These are phyloP conservation scores for Myotis lucifugus DNA, from an alignment of 2,113 vertebrate species.

Conservation along the genomic window DNA sequence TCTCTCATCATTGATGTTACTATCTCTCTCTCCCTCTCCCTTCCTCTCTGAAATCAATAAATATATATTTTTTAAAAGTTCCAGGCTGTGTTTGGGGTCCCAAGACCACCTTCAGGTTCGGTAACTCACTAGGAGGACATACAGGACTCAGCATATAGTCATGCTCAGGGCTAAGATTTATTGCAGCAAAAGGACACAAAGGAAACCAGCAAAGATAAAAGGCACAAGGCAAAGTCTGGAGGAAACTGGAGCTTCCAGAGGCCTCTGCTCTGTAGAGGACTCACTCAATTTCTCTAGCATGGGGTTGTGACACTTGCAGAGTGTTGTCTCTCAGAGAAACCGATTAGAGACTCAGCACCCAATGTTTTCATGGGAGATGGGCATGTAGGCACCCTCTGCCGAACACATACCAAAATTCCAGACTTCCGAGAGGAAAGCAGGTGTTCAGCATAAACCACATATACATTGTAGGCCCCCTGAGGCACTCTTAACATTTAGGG, in stretches of 20 bases:
- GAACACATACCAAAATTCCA: background rate
- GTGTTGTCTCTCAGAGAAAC: background rate
- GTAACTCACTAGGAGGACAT: background rate
- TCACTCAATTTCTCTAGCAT: background rate
- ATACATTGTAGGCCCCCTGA: background rate
- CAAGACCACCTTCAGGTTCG: background rate
- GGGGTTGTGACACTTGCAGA: background rate
- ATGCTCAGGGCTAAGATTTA: background rate
- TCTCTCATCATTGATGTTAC: too few species aligned
- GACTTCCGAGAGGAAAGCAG: background rate
- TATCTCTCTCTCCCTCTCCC: too few species aligned
- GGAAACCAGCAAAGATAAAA: background rate
- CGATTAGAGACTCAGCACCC: background rate
- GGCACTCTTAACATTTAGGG: background rate
- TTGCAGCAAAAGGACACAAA: background rate
- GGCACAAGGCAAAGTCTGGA: background rate
- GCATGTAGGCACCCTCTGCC: background rate
- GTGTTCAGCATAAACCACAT: background rate
- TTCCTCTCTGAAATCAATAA: too few species aligned
- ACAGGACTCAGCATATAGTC: background rate
- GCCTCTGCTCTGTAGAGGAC: background rate
- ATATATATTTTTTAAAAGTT: too few species aligned
- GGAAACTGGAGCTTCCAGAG: background rate
- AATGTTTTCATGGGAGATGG: background rate
- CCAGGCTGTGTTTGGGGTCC: too few species aligned